Evolutionary conservation across 2,888 invertebrate genomes (phyloP).

Genomic region (Dolichomitus sp.): DNA sequence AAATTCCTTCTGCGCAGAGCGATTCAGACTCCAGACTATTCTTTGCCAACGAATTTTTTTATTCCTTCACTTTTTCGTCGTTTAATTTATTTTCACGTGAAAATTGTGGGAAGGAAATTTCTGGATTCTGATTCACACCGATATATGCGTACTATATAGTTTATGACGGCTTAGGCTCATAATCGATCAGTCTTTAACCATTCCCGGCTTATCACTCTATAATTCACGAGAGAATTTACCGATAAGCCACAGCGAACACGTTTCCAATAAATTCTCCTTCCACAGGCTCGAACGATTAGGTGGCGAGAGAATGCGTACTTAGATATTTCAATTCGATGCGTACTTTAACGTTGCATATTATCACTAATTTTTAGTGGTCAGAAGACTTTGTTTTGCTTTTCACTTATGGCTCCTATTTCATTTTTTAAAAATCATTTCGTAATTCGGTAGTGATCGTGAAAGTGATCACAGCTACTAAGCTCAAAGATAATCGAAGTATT

Average conservation of each 20-base stretch:
- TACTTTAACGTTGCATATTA: conserved; percentile 48
- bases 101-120: conserved; percentile 13
- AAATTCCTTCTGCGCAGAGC: conserved; percentile 39
- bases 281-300: conserved; percentile 50
- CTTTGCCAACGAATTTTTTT: neutral
- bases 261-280: conserved; percentile 33
- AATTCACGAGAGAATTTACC: conserved; percentile 31
- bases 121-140: conserved; percentile 26
- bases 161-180: conserved; percentile 68
- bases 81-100: conserved; percentile 2
- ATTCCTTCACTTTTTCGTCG: conserved; percentile 9
- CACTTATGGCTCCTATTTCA: neutral
- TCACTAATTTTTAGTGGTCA: conserved; percentile 38
- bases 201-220: conserved; percentile 53
- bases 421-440: neutral
- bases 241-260: conserved; percentile 31
- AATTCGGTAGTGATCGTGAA: conserved; percentile 28
- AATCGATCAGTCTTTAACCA: conserved; percentile 77
- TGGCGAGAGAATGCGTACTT: conserved; percentile 33
- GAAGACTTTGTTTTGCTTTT: conserved; percentile 46
- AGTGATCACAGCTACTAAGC: conserved; percentile 36
- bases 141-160: conserved; percentile 32
- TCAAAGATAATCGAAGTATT: conserved; percentile 43
- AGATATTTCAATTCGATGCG: conserved; percentile 50
- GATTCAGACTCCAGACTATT: conserved; percentile 25